phyloP scores from a whole-genome alignment of 2,113 vertebrate genomes.

The Zeus faber region DNA sequence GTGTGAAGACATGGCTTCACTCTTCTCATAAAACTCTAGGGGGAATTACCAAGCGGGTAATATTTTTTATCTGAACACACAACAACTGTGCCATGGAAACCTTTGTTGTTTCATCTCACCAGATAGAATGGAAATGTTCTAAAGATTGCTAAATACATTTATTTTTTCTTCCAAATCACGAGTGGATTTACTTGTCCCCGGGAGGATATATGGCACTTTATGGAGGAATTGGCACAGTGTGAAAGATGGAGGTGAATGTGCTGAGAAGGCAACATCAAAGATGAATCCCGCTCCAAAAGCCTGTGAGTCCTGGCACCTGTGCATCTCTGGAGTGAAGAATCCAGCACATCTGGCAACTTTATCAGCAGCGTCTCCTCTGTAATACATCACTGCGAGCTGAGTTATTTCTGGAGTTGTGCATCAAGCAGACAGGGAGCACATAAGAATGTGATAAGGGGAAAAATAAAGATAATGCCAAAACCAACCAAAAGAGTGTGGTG shows the following conservation, averaged over 20 bases:
- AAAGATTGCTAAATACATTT: neutral
- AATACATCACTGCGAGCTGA: slow-evolving; percentile 37
- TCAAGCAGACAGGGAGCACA: slow-evolving; percentile 22
- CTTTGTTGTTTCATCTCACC: neutral
- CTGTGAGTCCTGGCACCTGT: slow-evolving; percentile 39
- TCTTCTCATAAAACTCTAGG: neutral
- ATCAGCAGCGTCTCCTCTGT: slow-evolving; percentile 30
- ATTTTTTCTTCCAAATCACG: neutral
- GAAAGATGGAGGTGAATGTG: slow-evolving; percentile 26
- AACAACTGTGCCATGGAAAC: neutral
- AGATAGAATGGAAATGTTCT: neutral
- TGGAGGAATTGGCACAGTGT: slow-evolving; percentile 4
- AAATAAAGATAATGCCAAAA: too few species aligned
- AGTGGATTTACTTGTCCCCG: neutral
- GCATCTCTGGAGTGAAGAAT: slow-evolving; percentile 45
- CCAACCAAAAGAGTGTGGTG: too few species aligned
- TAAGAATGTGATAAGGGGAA: too few species aligned
- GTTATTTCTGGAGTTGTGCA: slow-evolving; percentile 23
- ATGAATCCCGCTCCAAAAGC: slow-evolving; percentile 38
- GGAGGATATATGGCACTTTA: neutral
- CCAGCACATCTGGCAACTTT: slow-evolving; percentile 50
- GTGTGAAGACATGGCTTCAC: neutral
- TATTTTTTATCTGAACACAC: neutral
- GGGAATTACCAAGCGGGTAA: neutral
- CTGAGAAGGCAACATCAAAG: slow-evolving; percentile 47